Base-by-base conservation (phyloP, 2,113 vertebrate species). In the Psephotus haematonotus region DNA sequence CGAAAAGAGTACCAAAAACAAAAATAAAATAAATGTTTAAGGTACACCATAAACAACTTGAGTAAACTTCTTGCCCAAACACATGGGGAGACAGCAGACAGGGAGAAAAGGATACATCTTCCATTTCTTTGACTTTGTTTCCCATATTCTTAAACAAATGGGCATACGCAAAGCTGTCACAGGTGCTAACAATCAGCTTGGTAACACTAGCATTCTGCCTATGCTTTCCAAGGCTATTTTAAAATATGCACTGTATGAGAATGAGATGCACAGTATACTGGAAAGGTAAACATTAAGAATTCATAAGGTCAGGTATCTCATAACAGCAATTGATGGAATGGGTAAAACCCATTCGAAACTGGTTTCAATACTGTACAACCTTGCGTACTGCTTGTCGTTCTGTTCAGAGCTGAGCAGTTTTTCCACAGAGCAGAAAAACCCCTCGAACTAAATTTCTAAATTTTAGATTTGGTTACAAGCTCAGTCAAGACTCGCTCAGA, bases 1-100 rank as follows among this genome's bases (percentile, higher is more conserved):
- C 75, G 90, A 78, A 80, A 75, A 59, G 33, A 46, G 8, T 10
- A 78, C 2, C 8, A n/a, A 69, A 37, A 64, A 18, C 5, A 22
- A 37, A 53, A 18, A 57, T 37, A 12, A 31, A 17, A 18, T 7
- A 13, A 24, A 14, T 5, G 6, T 24, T 71, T 52, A 79, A 90
- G 59, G 46, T 44, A 55, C 2, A 59, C 6, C 0, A 0, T 43
- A 91, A 76, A 44, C 6, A 5, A 75, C 37, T 69, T 6, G 4
- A 64, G 13, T 65, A 82, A 62, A 29, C 35, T 74, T 86, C 37
- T 81, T 84, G 20, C 9, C 25, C 22, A 50, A 81, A 65, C 2
- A 25, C 7, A 52, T 0, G 2, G 12, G 20, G 23, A 44, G 5
- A 28, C 25, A 63, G 24, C 16, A 87, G 17, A 68, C 1, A 57